These are phyloP conservation scores for Leptinotarsa defecta DNA, from an alignment of 1,140 invertebrate species.

Conservation along the genomic window DNA sequence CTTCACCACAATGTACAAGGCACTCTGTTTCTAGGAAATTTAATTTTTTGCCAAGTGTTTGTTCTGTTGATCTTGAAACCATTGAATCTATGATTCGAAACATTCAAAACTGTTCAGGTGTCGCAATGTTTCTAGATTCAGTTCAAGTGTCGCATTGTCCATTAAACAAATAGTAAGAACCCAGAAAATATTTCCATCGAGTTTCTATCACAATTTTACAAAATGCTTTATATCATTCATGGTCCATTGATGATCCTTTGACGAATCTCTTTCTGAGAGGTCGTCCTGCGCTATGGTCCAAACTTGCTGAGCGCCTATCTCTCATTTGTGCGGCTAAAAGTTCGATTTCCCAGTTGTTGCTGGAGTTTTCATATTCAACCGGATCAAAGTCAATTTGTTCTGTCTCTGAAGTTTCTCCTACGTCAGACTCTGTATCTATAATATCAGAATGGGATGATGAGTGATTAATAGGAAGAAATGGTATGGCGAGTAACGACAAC, in stretches of 20 bases:
- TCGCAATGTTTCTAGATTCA: neutral
- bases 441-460: slow-evolving; percentile 28
- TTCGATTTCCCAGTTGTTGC: slow-evolving; percentile 53
- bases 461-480: slow-evolving; percentile 5
- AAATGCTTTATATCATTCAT: slow-evolving; percentile 40
- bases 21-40: no score
- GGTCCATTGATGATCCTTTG: slow-evolving; percentile 34
- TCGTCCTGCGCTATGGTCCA: slow-evolving; percentile 45
- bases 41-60: no score
- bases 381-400: slow-evolving; percentile 42
- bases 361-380: slow-evolving; percentile 48
- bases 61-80: no score
- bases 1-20: no score
- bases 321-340: slow-evolving; percentile 51
- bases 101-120: neutral
- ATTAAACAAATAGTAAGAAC: neutral
- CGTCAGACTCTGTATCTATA: slow-evolving; percentile 39
- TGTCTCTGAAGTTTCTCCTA: slow-evolving; percentile 40
- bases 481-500: no score
- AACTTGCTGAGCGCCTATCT: slow-evolving; percentile 50
- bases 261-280: slow-evolving; percentile 35
- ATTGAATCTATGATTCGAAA: no score
- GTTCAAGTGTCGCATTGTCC: neutral
- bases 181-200: neutral
- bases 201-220: slow-evolving; percentile 27